These are phyloP conservation scores for Onychomys torridus DNA, from an alignment of 2,797 vertebrate species.

Conservation along the genomic window DNA sequence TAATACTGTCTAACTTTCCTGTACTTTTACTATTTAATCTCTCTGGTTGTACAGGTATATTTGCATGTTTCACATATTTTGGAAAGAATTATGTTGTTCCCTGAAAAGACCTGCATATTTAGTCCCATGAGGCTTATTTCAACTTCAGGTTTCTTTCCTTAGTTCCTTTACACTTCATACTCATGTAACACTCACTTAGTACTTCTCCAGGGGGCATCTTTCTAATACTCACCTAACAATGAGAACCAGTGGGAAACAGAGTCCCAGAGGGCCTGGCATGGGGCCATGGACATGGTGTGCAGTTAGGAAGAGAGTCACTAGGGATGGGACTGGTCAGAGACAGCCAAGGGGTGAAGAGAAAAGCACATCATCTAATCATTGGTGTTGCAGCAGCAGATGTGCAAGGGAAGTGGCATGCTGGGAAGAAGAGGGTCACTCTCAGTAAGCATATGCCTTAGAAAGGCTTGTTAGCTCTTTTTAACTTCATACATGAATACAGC, in stretches of 20 bases:
- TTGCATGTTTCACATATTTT: neutral
- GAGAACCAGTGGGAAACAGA: neutral
- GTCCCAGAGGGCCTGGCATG: neutral
- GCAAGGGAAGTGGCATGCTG: neutral
- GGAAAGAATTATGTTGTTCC: neutral
- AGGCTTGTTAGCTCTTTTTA: neutral
- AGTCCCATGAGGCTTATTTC: neutral
- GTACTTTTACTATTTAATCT: neutral
- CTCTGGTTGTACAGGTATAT: neutral
- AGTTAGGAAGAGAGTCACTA: neutral
- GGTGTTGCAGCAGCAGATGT: neutral
- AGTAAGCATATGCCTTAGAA: accelerated
- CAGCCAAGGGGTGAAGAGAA: neutral
- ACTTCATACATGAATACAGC: neutral
- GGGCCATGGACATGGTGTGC: neutral
- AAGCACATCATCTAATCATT: neutral
- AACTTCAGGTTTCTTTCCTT: neutral
- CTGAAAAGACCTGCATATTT: neutral
- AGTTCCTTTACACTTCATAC: neutral
- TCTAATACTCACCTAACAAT: neutral
- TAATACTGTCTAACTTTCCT: neutral
- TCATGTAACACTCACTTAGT: neutral
- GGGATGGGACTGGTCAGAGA: neutral
- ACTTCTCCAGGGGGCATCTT: neutral
- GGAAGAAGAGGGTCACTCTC: too few relatives aligned